Percentiles rank a stretch among this genome's conserved stretches.
Conservation (phyloP, 2,888 invertebrate species). For the Aphidoletes aphidimyza region DNA sequence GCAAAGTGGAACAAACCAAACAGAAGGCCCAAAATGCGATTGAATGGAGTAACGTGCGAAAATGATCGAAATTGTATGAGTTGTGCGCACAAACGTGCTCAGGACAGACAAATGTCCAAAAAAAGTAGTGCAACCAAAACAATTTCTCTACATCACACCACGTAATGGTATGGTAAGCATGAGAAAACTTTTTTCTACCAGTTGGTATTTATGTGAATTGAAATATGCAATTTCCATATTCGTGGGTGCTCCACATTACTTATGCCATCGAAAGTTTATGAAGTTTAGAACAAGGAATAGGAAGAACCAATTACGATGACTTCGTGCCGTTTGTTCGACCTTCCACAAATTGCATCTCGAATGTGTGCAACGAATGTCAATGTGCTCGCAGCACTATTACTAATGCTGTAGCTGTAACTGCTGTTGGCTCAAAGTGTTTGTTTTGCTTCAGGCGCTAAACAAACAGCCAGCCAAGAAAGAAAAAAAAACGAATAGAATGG, state of each 20-base stretch:
- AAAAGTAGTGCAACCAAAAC: neutral
- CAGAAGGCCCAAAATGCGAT: neutral
- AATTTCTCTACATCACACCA: neutral
- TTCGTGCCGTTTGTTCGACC: conserved; percentile 12
- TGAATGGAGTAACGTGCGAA: conserved; percentile 13
- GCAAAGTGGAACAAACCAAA: neutral
- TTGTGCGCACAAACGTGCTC: neutral
- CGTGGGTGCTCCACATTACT: conserved; percentile 6
- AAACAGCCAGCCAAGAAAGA: neutral
- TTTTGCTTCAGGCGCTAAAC: conserved; percentile 8
- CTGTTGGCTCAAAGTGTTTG: neutral
- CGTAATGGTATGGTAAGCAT: too few relatives aligned
- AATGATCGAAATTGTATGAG: conserved; percentile 16
- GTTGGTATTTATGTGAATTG: conserved; percentile 5
- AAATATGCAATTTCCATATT: conserved; percentile 39
- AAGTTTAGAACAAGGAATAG: conserved; percentile 38
- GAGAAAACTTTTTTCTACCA: neutral
- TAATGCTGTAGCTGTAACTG: neutral
- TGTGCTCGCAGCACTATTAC: neutral
- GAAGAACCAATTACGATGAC: conserved; percentile 48
- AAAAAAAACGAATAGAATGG: conserved; percentile 1
- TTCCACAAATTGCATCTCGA: neutral
- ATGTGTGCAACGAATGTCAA: conserved; percentile 26
- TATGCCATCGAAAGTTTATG: conserved; percentile 42
- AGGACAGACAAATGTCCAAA: neutral